phyloP scores from a whole-genome alignment of 2,797 vertebrate species.

The Limosa lapponica region DNA sequence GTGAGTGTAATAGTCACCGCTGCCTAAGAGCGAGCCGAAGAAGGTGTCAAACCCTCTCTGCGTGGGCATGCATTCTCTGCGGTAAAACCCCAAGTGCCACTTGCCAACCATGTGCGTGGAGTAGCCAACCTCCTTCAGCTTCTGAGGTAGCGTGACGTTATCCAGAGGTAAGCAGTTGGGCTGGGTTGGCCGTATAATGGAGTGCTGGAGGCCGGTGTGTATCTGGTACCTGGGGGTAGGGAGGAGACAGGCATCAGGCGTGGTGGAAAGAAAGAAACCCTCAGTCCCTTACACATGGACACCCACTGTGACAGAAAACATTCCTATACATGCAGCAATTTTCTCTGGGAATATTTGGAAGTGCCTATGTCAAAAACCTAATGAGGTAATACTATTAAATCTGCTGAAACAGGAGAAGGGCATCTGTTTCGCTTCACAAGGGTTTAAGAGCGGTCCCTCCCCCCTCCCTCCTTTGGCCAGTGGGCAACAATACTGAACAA shows the following conservation, averaged over 20 bases:
- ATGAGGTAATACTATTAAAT: background rate
- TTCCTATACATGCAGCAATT: background rate
- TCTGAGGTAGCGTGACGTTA: slow-evolving; percentile 93
- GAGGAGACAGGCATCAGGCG: slow-evolving; percentile 27
- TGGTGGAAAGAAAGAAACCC: background rate
- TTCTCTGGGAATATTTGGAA: background rate
- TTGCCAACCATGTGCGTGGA: slow-evolving; percentile 98
- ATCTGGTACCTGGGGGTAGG: slow-evolving; percentile 91
- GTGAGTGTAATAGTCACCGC: slow-evolving; percentile 96
- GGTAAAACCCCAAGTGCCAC: slow-evolving; percentile 98
- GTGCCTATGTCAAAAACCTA: background rate
- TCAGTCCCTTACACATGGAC: background rate
- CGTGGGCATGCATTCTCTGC: slow-evolving; percentile 93
- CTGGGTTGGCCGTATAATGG: slow-evolving; percentile 93
- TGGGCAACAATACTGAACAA: background rate
- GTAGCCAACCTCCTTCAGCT: slow-evolving; percentile 92
- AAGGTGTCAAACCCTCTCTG: slow-evolving; percentile 95
- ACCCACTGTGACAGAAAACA: background rate
- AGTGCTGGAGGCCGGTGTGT: slow-evolving; percentile 97
- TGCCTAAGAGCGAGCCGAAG: slow-evolving; percentile 94
- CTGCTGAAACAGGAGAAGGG: background rate
- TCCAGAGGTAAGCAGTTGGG: slow-evolving; percentile 96
- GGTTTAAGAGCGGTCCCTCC: background rate
- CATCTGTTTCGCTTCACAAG: background rate
- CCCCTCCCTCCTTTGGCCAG: background rate